Conservation (phyloP, 2,797 vertebrate genomes). For the Carapus acus region DNA sequence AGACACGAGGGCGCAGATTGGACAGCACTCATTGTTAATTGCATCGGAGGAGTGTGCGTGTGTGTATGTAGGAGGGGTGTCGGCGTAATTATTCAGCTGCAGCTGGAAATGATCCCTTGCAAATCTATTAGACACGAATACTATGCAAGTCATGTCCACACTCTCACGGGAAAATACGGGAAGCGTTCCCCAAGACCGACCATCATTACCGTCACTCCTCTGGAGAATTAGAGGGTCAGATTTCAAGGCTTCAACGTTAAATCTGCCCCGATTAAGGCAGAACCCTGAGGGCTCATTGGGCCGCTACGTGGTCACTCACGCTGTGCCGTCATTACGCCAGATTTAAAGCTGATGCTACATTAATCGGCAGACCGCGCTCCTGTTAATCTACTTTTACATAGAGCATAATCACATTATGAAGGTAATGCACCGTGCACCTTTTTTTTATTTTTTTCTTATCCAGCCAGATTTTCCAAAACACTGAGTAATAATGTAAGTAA, state of each 20-base stretch:
- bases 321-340: neutral
- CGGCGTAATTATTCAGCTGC: constrained; percentile 72
- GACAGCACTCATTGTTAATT: constrained; percentile 64
- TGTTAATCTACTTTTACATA: neutral
- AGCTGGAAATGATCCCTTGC: constrained; percentile 63
- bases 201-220: constrained; percentile 14
- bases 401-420: neutral
- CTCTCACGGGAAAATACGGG: constrained; percentile 53
- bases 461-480: too few relatives aligned
- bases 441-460: too few relatives aligned
- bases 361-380: constrained; percentile 5
- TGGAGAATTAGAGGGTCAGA: constrained; percentile 21
- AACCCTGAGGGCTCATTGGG: neutral
- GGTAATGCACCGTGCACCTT: neutral
- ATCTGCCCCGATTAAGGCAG: constrained; percentile 25
- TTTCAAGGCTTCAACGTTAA: constrained; percentile 8
- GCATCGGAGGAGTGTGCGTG: too few relatives aligned
- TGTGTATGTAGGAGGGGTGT: too few relatives aligned
- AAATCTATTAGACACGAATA: constrained; percentile 70
- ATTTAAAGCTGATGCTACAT: neutral
- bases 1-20: constrained; percentile 65
- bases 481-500: too few relatives aligned
- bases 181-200: constrained; percentile 32
- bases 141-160: constrained; percentile 60
- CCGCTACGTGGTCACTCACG: neutral